These are phyloP conservation scores for Diphyllodes magnificus DNA, from an alignment of 2,113 vertebrate genomes.

Conservation along the genomic window DNA sequence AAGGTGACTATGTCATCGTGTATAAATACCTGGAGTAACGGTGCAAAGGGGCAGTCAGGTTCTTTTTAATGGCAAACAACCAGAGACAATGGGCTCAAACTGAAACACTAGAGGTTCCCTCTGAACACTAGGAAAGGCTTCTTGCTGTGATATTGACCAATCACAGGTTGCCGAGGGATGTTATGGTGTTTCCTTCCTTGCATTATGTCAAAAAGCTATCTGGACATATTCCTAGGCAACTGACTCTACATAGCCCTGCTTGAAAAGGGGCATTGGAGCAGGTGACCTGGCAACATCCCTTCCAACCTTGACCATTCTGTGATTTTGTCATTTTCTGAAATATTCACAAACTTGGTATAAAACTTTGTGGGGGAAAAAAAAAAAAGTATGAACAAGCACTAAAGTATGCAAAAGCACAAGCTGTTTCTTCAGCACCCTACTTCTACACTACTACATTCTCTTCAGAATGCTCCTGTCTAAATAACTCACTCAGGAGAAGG, in stretches of 20 bases:
- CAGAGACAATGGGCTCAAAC: neutral
- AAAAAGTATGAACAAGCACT: neutral
- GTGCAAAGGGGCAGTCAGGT: neutral
- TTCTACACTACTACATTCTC: neutral
- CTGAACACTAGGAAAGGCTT: neutral
- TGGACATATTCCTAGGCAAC: neutral
- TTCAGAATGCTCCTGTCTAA: neutral
- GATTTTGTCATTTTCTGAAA: neutral
- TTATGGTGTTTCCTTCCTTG: neutral
- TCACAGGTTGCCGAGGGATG: neutral
- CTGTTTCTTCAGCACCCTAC: neutral
- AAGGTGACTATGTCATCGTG: rapidly evolving
- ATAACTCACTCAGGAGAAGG: neutral
- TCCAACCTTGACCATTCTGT: neutral
- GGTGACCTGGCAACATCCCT: neutral
- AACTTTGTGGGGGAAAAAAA: neutral
- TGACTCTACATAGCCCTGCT: neutral
- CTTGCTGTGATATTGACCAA: neutral
- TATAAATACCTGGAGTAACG: neutral
- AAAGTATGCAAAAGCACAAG: neutral
- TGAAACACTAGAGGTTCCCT: neutral
- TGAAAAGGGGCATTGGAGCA: rapidly evolving
- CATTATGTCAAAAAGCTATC: neutral
- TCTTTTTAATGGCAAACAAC: neutral
- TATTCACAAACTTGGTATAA: neutral